A percentile compares a stretch with the other conserved stretches of the same genome.
Evolutionary conservation across 2,888 invertebrate species (phyloP).

Genomic region (Melieria crassipennis): DNA sequence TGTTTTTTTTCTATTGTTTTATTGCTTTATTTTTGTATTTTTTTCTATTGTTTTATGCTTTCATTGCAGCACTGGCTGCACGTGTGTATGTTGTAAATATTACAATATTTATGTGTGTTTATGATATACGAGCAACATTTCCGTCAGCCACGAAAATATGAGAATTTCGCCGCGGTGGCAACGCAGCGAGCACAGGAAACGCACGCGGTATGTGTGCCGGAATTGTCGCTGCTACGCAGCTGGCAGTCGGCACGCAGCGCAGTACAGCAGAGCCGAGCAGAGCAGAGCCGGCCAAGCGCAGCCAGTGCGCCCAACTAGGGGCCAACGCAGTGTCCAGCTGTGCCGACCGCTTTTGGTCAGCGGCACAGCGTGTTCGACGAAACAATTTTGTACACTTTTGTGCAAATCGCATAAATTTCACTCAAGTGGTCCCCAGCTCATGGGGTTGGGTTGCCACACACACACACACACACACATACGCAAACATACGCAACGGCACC

Average conservation of each 20-base stretch:
- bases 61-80: too few species aligned
- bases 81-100: conserved; percentile 12
- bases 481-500: neutral
- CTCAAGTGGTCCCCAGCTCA: conserved; percentile 16
- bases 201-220: too few species aligned
- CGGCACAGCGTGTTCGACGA: conserved; percentile 7
- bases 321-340: neutral
- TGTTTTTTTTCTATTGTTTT: too few species aligned
- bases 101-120: conserved; percentile 31
- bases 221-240: too few species aligned
- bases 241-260: too few species aligned
- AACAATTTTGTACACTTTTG: conserved; percentile 18
- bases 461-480: neutral
- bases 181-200: too few species aligned
- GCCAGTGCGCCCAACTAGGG: neutral
- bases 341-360: neutral
- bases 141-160: conserved; percentile 1
- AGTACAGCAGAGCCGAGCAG: too few species aligned
- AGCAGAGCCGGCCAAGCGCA: neutral
- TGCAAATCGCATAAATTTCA: conserved; percentile 33
- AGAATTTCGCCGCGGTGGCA: too few species aligned
- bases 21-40: too few species aligned
- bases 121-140: conserved; percentile 28
- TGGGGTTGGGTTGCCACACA: neutral
- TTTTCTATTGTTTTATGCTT: too few species aligned